Evolutionary conservation across 2,797 vertebrate species (phyloP), one percentile per base, ranked within the genome.

Genomic region (Garrulus glandarius): DNA sequence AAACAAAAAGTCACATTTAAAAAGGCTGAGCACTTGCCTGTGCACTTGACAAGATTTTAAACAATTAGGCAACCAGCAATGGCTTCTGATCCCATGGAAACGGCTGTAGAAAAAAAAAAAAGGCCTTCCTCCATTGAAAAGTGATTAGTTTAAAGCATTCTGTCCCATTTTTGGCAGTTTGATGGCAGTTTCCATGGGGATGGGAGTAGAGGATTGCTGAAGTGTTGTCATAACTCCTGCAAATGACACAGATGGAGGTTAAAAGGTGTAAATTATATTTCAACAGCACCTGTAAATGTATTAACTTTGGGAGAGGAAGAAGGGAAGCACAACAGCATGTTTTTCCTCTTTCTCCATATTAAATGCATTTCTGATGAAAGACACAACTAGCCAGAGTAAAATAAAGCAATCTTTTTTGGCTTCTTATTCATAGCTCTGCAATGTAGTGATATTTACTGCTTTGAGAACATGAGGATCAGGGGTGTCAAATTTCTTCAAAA

Each of bases 21-120:
- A 93, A 93, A 64, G 49, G 53, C 47, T 78, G 60, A 93, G 70
- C 43, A 70, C 68, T 87, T 91, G 74, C 56, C 32, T 94, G 46
- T 91, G 70, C 75, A 90, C 83, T 93, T 92, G 65, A 82, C 63
- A 92, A 93, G 60, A 87, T 85, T 85, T 95, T 89, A 91, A 95
- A 93, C 79, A 92, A 90, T 89, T 92, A 82, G 53, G 37, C 29
- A 70, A 87, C 77, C 44, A 72, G 85, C 57, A 89, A 70, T 92
- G 89, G 55, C 55, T 95, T 96, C 84, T 81, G 84, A 94, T 96
- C 77, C 84, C 92, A 94, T 95, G 92, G 92, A 96, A 96, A 96
- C 36, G 0, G 43, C 77, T 64, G 36, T 55, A 57, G 72, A 4
- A 64, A 55, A 65, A 68, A 55, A 65, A 68, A 79, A 76, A 67